Base-by-base conservation (phyloP, 2,888 invertebrate genomes). In the Myathropa florea region DNA sequence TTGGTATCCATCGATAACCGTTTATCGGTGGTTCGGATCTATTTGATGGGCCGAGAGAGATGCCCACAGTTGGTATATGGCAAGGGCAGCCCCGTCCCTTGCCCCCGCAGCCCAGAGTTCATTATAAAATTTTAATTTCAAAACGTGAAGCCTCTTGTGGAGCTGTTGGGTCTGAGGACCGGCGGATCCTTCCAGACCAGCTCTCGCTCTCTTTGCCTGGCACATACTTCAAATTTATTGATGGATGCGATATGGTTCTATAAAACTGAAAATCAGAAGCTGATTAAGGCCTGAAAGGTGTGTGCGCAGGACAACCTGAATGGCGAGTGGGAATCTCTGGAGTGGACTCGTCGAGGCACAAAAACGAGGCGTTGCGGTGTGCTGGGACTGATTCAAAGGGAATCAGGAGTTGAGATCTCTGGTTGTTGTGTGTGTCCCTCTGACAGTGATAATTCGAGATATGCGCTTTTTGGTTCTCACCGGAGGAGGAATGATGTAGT, bases 231-330 rank as follows among this genome's bases (percentile, higher is more conserved):
- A 86, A 86, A 86, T 86, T 86, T 86, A 86, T 86, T 86, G 86
- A 86, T 86, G 86, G 86, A 86, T 86, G 86, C 86, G 86, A 86
- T 86, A 86, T 86, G 86, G 86, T 86, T 86, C 73, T 86, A 75
- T 86, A 82, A 82, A 78, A 78, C 68, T 75, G 82, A 70, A 86
- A 86, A 86, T 86, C 86, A 86, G 86, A 75, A 86, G 86, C 82
- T 86, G 86, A 86, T 86, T 86, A 86, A 46, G 73, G 64, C 46
- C 65, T 61, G 70, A 61, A 39, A 68, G 81, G 81, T 85, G 85
- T 80, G 80, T 67, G 72, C 60, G 53, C 28, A 70, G 23, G 12
- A 24, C 61, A 53, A 21, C 39, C 28, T 24, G 63, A 24, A 59
- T 30, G 21, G n/a, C 53, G 21, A 30, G 53, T 33, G 59, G 59